Evolutionary conservation across 2,888 invertebrate genomes (phyloP), one percentile per base, ranked within the genome.

Genomic region (Thera obeliscata): DNA sequence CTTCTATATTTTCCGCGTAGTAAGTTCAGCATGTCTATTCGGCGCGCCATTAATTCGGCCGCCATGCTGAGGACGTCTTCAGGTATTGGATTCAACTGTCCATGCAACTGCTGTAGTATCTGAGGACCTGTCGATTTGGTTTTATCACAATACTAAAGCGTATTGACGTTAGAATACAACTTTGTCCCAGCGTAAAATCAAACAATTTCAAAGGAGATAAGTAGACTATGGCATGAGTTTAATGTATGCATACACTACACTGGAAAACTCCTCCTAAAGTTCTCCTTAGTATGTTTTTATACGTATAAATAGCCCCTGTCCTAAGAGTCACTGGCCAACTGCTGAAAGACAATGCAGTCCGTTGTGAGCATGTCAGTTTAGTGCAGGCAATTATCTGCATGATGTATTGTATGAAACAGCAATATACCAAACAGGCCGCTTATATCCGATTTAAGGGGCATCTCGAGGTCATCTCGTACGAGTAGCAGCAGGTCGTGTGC

Each of bases 401-500:
- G 22, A 33, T 9, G 2, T 52, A 33, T 50, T 9, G 7, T 2
- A 33, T 52, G 36, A 12, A 41, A 12, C n/a, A 59, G 7, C 11
- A 55, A 7, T 55, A 11, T 56, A 63, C 92, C 91, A 36, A 90
- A 83, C 56, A 84, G 49, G 38, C 89, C 87, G 66, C 76, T 81
- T 67, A 87, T 81, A 60, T 90, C 88, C 0, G 81, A 74, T 66
- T 81, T 78, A 63, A 78, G 36, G 7, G 83, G 80, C 74, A 80
- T 67, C 22, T 81, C 75, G 33, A 85, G 71, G 71, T 89, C 87
- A 36, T 86, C 84, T 5, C 88, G 81, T 7, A 90, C 71, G 1
- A 90, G 81, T 66, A 91, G 73, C 43, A 91, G 79, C 64, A 92
- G 76, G 71, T 92, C 91, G 64, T 91, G 87, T 0, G 89, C 85